Evolutionary conservation across 1,140 invertebrate species (phyloP).

Genomic region (Theocolax elegans): DNA sequence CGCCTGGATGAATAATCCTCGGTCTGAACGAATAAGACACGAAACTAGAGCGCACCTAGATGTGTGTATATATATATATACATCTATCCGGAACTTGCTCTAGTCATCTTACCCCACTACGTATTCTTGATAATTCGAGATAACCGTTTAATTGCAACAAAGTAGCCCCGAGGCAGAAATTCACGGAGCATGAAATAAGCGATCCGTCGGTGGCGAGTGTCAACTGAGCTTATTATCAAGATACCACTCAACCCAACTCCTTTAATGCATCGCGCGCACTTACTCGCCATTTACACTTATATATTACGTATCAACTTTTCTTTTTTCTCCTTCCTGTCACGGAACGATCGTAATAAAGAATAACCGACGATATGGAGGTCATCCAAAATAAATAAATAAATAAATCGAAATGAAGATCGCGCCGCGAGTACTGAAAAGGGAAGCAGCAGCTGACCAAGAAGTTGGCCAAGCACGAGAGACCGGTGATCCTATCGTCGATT

Average conservation of each 20-base stretch:
- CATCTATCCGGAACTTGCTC: too few relatives aligned
- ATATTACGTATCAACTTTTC: constrained; percentile 2
- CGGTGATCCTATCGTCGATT: constrained; percentile 61
- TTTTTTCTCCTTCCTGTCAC: background rate
- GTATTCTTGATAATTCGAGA: constrained; percentile 50
- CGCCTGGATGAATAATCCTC: too few relatives aligned
- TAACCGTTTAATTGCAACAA: constrained; percentile 53
- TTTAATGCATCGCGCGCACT: constrained; percentile 29
- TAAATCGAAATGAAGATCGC: constrained; percentile 26
- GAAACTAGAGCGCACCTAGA: too few relatives aligned
- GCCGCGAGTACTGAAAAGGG: constrained; percentile 48
- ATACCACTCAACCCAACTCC: constrained; percentile 25
- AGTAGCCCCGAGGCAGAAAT: constrained; percentile 46
- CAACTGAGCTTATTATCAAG: constrained; percentile 57
- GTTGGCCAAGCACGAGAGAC: constrained; percentile 47
- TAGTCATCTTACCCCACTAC: too few relatives aligned
- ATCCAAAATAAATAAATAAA: constrained; percentile 14
- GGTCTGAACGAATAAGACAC: too few relatives aligned
- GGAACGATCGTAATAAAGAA: too few relatives aligned
- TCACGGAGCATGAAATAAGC: constrained; percentile 49
- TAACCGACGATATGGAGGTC: too few relatives aligned
- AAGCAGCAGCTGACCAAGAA: constrained; percentile 46
- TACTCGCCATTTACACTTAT: constrained; percentile 33
- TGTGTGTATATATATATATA: too few relatives aligned
- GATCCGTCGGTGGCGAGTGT: constrained; percentile 50